Percentiles rank a stretch among this genome's conserved stretches.
Evolutionary conservation across 2,113 vertebrate species (phyloP).

Genomic region (Nestor notabilis): DNA sequence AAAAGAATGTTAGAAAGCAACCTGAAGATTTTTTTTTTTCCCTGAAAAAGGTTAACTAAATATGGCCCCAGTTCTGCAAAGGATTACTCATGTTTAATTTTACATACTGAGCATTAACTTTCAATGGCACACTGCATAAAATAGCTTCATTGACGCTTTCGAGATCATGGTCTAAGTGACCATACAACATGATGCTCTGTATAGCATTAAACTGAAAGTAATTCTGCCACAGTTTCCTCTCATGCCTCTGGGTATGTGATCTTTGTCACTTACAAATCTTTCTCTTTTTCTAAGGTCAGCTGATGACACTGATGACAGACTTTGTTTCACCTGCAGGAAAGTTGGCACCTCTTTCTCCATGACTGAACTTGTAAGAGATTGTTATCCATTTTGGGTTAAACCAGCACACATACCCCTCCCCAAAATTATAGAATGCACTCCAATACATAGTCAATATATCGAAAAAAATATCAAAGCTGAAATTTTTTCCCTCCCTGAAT

Average conservation of each 20-base stretch:
- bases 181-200: not conserved
- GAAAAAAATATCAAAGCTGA: not conserved
- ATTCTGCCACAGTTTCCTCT: not conserved
- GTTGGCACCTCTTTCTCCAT: not conserved
- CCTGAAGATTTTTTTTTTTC: not conserved
- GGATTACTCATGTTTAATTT: constrained; percentile 62
- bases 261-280: not conserved
- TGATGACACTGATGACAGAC: not conserved
- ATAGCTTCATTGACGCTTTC: fast-evolving
- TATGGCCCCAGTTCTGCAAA: constrained; percentile 39
- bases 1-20: constrained; percentile 48
- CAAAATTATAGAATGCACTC: not conserved
- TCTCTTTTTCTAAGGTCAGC: not conserved
- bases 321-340: not conserved
- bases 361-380: not conserved
- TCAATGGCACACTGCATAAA: not conserved
- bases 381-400: not conserved
- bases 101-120: not conserved
- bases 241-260: not conserved
- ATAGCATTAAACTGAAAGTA: not conserved
- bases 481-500: not conserved
- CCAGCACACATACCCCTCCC: fast-evolving
- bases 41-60: constrained; percentile 51
- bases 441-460: not conserved
- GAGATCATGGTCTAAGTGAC: not conserved